Conservation (phyloP, 2,888 invertebrate species). For the Oligia fasciuncula region DNA sequence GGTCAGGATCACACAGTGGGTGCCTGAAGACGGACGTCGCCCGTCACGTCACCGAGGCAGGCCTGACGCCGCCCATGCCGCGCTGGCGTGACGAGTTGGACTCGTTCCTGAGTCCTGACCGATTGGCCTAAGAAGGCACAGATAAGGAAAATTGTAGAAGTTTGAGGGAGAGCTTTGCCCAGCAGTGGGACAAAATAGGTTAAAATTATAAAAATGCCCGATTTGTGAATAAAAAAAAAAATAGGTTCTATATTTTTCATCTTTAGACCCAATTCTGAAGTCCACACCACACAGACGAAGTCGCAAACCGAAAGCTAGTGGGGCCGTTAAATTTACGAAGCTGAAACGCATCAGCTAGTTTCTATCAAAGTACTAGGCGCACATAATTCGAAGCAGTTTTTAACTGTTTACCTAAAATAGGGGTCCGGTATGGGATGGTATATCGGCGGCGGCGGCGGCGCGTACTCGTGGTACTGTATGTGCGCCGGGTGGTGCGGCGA, state of each 20-base stretch:
- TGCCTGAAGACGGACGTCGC: too few relatives aligned
- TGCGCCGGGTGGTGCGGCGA: conserved; percentile 86
- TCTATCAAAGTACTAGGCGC: conserved; percentile 31
- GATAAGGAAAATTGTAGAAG: too few relatives aligned
- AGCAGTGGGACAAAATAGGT: too few relatives aligned
- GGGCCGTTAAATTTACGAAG: background rate
- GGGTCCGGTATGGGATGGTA: conserved; percentile 86
- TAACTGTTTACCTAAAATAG: conserved; percentile 82
- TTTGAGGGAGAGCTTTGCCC: too few relatives aligned
- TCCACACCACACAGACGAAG: background rate
- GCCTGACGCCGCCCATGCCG: too few relatives aligned
- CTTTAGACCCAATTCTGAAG: background rate
- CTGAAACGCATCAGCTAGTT: background rate
- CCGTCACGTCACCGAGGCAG: too few relatives aligned
- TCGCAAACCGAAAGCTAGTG: background rate
- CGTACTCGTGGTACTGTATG: conserved; percentile 89
- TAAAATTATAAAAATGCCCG: too few relatives aligned
- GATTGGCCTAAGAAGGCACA: too few relatives aligned
- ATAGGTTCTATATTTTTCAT: background rate
- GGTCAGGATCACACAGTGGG: too few relatives aligned
- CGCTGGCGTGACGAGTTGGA: too few relatives aligned
- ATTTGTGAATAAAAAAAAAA: background rate
- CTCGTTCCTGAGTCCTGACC: too few relatives aligned
- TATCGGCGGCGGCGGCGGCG: conserved; percentile 89
- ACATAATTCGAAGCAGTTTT: conserved; percentile 41